phyloP scores from a whole-genome alignment of 37 sponge, comb jelly and placozoan species.

The Haliclona indistincta region DNA sequence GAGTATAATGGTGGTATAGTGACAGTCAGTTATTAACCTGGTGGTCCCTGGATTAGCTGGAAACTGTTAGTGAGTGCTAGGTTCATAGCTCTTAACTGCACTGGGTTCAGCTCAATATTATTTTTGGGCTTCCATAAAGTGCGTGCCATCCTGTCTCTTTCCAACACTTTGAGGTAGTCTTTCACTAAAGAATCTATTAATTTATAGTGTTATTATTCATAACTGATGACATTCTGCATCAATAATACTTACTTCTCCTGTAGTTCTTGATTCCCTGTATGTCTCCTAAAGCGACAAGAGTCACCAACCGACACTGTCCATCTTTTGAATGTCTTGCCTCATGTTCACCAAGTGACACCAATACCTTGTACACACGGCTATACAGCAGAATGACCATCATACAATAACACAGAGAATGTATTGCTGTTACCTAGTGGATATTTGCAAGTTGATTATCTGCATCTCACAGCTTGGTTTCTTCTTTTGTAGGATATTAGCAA shows the following conservation, averaged over 20 bases:
- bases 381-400: no score
- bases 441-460: conserved; percentile 7
- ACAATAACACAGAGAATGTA: no score
- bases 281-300: no score
- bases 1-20: background rate
- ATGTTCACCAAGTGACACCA: no score
- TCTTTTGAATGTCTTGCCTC: no score
- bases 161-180: background rate
- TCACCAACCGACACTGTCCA: no score
- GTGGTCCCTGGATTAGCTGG: conserved; percentile 76
- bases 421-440: conserved; percentile 8
- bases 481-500: background rate
- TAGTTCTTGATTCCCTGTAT: no score
- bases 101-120: conserved; percentile 24
- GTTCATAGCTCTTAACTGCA: conserved; percentile 30
- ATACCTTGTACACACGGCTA: no score
- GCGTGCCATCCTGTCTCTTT: conserved; percentile 10
- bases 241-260: no score
- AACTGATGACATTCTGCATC: no score
- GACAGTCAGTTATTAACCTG: conserved; percentile 36
- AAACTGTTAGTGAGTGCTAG: conserved; percentile 29
- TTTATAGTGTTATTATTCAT: no score
- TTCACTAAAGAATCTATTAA: no score
- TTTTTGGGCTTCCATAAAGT: conserved; percentile 8
- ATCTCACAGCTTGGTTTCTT: conserved; percentile 5